Evolutionary conservation across 2,113 vertebrate genomes (phyloP).

Genomic region (Apodemus sylvaticus): DNA sequence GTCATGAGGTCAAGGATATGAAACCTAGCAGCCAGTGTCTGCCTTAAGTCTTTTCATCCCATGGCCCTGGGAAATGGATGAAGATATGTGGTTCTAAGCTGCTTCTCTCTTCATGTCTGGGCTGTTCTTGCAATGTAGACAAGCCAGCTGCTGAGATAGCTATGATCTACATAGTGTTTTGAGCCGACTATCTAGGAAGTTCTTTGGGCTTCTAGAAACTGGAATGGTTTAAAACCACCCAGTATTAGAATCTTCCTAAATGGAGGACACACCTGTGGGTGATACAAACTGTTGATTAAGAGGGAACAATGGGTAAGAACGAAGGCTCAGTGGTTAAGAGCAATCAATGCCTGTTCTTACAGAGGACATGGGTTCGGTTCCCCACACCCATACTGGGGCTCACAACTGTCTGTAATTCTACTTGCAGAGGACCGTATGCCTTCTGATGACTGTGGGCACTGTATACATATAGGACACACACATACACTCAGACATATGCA

Average conservation of each 20-base stretch:
- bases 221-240: background rate
- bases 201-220: background rate
- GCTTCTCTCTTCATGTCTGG: background rate
- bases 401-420: background rate
- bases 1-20: background rate
- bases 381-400: background rate
- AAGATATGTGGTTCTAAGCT: too few species aligned
- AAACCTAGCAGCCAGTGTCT: background rate
- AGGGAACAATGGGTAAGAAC: background rate
- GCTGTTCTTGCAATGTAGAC: background rate
- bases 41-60: rapidly evolving
- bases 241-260: background rate
- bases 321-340: background rate
- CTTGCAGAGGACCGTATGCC: background rate
- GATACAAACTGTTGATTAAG: background rate
- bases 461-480: background rate
- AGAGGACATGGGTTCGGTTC: background rate
- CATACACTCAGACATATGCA: background rate
- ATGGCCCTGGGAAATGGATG: background rate
- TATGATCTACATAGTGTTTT: background rate
- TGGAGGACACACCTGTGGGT: background rate
- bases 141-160: background rate
- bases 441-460: background rate
- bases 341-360: background rate
- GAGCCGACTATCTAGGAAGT: background rate